Percentiles rank a stretch among this genome's conserved stretches.
Evolutionary conservation across 1,140 invertebrate genomes (phyloP).

Genomic region (Lucilia cuprina): DNA sequence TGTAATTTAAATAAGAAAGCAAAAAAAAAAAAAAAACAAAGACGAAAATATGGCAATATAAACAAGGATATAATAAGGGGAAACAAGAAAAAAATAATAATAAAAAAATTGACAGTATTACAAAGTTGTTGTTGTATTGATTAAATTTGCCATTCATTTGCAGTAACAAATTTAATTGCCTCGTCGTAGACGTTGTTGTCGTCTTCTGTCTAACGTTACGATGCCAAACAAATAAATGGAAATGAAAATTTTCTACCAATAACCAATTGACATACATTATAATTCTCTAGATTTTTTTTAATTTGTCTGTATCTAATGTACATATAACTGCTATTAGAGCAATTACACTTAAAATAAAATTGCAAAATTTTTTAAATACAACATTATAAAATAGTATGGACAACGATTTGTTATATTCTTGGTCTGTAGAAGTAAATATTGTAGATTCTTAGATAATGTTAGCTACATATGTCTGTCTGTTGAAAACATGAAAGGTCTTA

Average conservation of each 20-base stretch:
- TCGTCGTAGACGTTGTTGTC: background rate
- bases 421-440: no score
- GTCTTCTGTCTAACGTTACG: background rate
- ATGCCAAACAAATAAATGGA: background rate
- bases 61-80: background rate
- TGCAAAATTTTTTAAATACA: no score
- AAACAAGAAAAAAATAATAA: background rate
- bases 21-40: no score
- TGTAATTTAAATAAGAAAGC: background rate
- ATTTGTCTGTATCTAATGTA: background rate
- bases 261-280: conserved; percentile 15
- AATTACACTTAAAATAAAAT: background rate
- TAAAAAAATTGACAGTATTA: background rate
- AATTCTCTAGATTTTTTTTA: background rate
- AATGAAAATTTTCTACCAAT: conserved; percentile 8
- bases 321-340: background rate
- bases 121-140: background rate
- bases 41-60: background rate
- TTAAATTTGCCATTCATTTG: background rate
- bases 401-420: no score
- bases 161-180: background rate
- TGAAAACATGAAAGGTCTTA: no score
- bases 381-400: no score
- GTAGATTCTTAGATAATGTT: no score
- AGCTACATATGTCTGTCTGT: no score